These are phyloP conservation scores for Disparrhopalites patrizii DNA, from an alignment of 2,888 invertebrate species.

Conservation along the genomic window DNA sequence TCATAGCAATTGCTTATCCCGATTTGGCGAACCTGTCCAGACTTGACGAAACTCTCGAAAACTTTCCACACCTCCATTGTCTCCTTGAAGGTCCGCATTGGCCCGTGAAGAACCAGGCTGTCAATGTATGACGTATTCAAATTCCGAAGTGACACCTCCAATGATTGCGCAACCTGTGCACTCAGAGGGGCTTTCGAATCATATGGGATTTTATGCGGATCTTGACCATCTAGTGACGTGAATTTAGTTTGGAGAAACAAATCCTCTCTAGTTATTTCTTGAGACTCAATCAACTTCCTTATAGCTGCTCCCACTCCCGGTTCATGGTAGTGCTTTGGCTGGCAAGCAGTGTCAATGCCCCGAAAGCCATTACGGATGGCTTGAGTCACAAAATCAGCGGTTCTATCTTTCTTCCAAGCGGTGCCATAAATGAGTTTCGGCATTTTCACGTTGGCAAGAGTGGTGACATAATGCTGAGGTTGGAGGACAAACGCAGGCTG, in stretches of 20 bases:
- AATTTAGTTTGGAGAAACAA: constrained; percentile 46
- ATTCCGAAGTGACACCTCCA: constrained; percentile 39
- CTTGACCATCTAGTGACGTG: constrained; percentile 45
- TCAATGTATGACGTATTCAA: constrained; percentile 44
- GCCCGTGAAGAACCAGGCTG: constrained; percentile 45
- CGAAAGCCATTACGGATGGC: constrained; percentile 41
- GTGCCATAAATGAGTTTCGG: constrained; percentile 47
- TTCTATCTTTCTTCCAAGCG: constrained; percentile 45
- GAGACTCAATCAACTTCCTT: constrained; percentile 9
- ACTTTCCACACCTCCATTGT: constrained; percentile 44
- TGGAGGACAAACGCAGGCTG: too few relatives aligned
- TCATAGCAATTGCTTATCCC: constrained; percentile 34
- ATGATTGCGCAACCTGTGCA: constrained; percentile 38
- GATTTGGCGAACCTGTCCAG: constrained; percentile 32
- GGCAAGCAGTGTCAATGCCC: constrained; percentile 47
- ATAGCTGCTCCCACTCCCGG: constrained; percentile 34
- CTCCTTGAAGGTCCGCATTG: constrained; percentile 38
- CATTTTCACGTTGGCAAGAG: constrained; percentile 38
- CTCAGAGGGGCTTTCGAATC: constrained; percentile 35
- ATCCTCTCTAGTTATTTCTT: constrained; percentile 22
- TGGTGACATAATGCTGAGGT: constrained; percentile 35
- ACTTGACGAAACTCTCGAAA: constrained; percentile 41
- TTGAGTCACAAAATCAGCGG: constrained; percentile 37
- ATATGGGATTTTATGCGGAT: constrained; percentile 43
- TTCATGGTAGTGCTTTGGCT: constrained; percentile 46